Percentiles rank a stretch among this genome's conserved stretches.
Conservation (phyloP, 2,113 vertebrate species). For the Balaenoptera acutorostrata region DNA sequence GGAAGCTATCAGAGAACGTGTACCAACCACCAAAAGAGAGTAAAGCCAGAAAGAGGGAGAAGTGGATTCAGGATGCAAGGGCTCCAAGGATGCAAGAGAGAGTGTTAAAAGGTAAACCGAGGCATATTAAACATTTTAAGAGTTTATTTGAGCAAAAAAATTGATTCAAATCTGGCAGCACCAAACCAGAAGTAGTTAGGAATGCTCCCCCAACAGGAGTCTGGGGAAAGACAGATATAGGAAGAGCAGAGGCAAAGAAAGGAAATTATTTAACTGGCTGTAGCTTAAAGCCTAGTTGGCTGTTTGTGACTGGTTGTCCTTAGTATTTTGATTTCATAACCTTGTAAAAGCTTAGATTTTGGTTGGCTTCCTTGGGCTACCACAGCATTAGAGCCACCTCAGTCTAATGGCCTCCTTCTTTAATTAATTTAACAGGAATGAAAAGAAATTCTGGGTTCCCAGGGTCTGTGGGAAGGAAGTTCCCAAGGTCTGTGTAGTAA, state of each 20-base stretch:
- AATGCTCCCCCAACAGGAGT: neutral
- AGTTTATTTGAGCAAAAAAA: neutral
- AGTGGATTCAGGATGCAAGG: neutral
- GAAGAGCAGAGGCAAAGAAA: neutral
- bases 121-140: neutral
- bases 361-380: neutral
- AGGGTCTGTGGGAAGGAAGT: neutral
- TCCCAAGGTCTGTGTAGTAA: neutral
- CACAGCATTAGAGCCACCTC: neutral
- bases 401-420: neutral
- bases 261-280: neutral
- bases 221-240: neutral
- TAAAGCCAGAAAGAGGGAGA: neutral
- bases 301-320: neutral
- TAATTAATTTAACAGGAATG: neutral
- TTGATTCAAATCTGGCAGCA: neutral
- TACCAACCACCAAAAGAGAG: neutral
- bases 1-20: neutral
- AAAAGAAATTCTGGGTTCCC: neutral
- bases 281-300: neutral
- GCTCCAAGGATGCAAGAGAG: neutral
- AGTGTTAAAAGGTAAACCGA: neutral
- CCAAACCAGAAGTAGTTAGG: neutral
- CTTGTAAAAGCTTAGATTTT: neutral
- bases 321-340: neutral